These are phyloP conservation scores for Jaculus jaculus DNA, from an alignment of 2,113 vertebrate genomes.

Conservation along the genomic window DNA sequence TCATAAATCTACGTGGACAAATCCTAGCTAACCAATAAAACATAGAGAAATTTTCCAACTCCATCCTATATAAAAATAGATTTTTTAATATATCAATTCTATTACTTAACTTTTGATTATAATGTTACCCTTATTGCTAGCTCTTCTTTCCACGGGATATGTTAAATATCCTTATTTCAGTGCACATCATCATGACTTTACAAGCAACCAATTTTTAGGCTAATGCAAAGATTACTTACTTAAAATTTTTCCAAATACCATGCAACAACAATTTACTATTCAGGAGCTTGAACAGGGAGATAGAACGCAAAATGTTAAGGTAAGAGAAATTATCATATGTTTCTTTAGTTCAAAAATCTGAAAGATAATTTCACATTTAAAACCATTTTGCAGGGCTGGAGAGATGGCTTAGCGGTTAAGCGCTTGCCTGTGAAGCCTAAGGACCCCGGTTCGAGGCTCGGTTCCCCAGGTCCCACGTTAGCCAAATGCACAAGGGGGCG, in stretches of 20 bases:
- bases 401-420: no score
- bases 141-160: neutral
- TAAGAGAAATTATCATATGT: neutral
- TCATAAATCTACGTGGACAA: neutral
- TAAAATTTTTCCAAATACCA: neutral
- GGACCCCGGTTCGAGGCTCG: no score
- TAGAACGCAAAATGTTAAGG: neutral
- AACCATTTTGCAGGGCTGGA: no score
- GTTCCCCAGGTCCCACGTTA: no score
- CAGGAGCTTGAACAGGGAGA: neutral
- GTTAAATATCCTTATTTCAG: neutral
- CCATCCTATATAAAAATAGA: neutral
- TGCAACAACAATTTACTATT: neutral
- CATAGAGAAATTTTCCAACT: neutral
- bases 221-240: neutral
- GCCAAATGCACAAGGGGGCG: no score
- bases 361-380: neutral
- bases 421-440: no score
- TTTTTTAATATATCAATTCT: neutral
- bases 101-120: neutral
- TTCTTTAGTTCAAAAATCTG: neutral
- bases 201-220: neutral
- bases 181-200: neutral
- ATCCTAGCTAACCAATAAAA: neutral
- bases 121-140: neutral